These are phyloP conservation scores for Agapostemon virescens DNA, from an alignment of 2,888 invertebrate genomes.

Conservation along the genomic window DNA sequence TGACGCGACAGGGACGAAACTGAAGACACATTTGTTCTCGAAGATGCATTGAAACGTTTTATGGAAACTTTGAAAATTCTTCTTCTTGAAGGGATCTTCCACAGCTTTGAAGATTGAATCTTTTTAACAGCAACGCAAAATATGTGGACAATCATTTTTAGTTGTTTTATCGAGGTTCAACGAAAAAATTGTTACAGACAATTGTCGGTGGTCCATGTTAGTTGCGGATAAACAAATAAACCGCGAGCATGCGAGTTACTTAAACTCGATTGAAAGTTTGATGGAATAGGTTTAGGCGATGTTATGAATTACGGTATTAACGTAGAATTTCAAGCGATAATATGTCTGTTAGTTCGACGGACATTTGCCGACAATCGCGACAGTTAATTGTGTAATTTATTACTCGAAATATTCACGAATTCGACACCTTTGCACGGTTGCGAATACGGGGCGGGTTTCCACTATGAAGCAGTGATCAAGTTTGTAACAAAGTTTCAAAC, in stretches of 20 bases:
- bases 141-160: no score
- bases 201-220: no score
- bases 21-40: no score
- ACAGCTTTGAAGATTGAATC: no score
- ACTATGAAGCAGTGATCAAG: slow-evolving; percentile 18
- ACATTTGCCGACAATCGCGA: background rate
- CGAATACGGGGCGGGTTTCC: background rate
- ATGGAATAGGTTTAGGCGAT: background rate
- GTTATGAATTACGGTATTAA: background rate
- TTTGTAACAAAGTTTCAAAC: slow-evolving; percentile 36
- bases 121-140: no score
- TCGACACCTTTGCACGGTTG: slow-evolving; percentile 1
- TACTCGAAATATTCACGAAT: background rate
- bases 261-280: background rate
- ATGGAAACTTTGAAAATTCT: no score
- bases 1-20: background rate
- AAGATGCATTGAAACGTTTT: no score
- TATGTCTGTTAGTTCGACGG: background rate
- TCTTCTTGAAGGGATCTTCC: no score
- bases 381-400: background rate
- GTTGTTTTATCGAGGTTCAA: no score
- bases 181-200: no score
- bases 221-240: background rate
- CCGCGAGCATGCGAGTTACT: background rate
- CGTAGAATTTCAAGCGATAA: background rate